phyloP scores from a whole-genome alignment of 1,140 invertebrate genomes.

The Bemisia tabaci region DNA sequence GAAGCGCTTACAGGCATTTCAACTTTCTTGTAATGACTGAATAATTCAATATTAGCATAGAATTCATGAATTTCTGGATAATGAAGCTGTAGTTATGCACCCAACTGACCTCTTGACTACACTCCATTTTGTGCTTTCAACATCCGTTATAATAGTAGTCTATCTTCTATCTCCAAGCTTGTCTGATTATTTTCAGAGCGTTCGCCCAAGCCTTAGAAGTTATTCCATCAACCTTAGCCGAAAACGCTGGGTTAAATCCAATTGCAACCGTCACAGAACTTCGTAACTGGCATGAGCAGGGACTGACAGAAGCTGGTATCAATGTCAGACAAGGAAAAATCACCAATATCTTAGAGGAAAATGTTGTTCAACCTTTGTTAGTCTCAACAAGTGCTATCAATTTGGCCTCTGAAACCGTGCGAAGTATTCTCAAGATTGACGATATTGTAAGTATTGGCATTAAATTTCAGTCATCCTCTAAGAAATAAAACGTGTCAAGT shows the following conservation, averaged over 20 bases:
- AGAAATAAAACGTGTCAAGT: too few relatives aligned
- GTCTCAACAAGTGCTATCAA: slow-evolving; percentile 89
- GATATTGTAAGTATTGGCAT: slow-evolving; percentile 71
- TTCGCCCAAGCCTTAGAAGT: slow-evolving; percentile 95
- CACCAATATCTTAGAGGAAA: slow-evolving; percentile 92
- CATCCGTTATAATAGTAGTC: too few relatives aligned
- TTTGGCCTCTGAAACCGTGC: slow-evolving; percentile 90
- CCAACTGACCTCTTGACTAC: too few relatives aligned
- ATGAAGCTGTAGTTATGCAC: too few relatives aligned
- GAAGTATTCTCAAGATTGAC: slow-evolving; percentile 97
- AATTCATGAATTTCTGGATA: too few relatives aligned
- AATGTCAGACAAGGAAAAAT: slow-evolving; percentile 94
- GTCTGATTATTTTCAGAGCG: slow-evolving; percentile 40
- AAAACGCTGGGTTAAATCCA: slow-evolving; percentile 97
- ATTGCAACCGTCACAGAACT: slow-evolving; percentile 95
- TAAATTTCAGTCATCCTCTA: too few relatives aligned
- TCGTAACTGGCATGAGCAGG: slow-evolving; percentile 80
- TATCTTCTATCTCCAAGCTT: too few relatives aligned
- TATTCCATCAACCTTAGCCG: slow-evolving; percentile 94
- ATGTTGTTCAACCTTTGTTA: slow-evolving; percentile 93
- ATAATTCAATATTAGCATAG: too few relatives aligned
- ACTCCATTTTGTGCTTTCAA: too few relatives aligned
- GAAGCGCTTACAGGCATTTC: too few relatives aligned
- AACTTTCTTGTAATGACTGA: too few relatives aligned
- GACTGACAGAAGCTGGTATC: slow-evolving; percentile 74